These are phyloP conservation scores for Lophotriccus pileatus DNA, from an alignment of 2,797 vertebrate species.

Conservation along the genomic window DNA sequence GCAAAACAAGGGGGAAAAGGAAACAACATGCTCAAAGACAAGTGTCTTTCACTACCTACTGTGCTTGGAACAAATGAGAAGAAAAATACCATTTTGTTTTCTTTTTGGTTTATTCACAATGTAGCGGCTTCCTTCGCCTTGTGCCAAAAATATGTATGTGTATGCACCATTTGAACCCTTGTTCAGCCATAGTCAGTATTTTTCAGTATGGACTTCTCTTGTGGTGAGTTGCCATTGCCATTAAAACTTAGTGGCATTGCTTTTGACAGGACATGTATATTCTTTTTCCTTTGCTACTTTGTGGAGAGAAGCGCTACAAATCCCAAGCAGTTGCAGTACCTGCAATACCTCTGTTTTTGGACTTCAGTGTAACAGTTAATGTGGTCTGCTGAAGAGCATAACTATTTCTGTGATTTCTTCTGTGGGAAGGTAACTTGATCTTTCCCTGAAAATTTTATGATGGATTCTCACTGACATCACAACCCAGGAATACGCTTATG, in stretches of 20 bases:
- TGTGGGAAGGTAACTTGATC: neutral
- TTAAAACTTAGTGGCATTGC: neutral
- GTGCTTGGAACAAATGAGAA: neutral
- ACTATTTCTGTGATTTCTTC: neutral
- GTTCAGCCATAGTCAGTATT: neutral
- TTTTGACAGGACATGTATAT: neutral
- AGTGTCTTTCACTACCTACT: neutral
- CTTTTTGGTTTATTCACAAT: neutral
- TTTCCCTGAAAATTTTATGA: neutral
- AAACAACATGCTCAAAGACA: neutral
- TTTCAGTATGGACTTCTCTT: neutral
- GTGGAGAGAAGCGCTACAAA: neutral
- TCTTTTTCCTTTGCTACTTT: neutral
- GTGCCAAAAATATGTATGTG: neutral
- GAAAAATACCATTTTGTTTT: neutral
- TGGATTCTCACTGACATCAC: neutral
- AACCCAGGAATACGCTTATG: neutral
- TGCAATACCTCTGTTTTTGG: fast-evolving
- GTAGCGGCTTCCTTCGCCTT: neutral
- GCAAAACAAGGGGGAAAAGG: neutral
- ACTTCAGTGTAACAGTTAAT: neutral
- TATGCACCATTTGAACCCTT: neutral
- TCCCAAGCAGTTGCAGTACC: neutral
- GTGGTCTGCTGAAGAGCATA: neutral
- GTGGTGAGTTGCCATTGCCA: neutral